These are phyloP conservation scores for Gymnocypris eckloni DNA, from an alignment of 2,797 vertebrate species.

Conservation along the genomic window DNA sequence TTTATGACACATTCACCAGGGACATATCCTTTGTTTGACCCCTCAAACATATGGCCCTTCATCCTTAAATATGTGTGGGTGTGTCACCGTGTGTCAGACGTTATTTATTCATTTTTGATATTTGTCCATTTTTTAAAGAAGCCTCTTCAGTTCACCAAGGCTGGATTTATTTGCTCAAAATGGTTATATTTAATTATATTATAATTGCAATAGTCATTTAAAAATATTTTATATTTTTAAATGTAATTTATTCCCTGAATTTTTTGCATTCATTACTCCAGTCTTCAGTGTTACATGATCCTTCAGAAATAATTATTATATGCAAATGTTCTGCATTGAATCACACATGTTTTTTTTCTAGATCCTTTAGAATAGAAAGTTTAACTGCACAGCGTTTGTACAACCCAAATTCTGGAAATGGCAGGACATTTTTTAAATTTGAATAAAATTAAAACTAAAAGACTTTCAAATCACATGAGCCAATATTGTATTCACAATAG, in stretches of 20 bases:
- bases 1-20: constrained; percentile 19
- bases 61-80: background rate
- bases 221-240: background rate
- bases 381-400: too few relatives aligned
- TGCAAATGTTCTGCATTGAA: background rate
- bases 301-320: background rate
- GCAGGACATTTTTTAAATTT: too few relatives aligned
- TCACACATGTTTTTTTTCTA: background rate
- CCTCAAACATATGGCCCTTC: background rate
- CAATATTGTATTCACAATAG: too few relatives aligned
- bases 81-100: too few relatives aligned
- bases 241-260: background rate
- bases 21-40: constrained; percentile 18
- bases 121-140: background rate
- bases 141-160: background rate
- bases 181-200: background rate
- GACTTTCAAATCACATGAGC: too few relatives aligned
- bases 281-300: background rate
- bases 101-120: background rate
- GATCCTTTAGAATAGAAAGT: too few relatives aligned
- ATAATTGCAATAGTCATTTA: background rate
- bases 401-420: too few relatives aligned
- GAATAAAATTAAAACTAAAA: too few relatives aligned
- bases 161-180: background rate
- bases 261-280: background rate